Conservation (phyloP, 2,888 invertebrate genomes). For the Xanthorhoe designata region DNA sequence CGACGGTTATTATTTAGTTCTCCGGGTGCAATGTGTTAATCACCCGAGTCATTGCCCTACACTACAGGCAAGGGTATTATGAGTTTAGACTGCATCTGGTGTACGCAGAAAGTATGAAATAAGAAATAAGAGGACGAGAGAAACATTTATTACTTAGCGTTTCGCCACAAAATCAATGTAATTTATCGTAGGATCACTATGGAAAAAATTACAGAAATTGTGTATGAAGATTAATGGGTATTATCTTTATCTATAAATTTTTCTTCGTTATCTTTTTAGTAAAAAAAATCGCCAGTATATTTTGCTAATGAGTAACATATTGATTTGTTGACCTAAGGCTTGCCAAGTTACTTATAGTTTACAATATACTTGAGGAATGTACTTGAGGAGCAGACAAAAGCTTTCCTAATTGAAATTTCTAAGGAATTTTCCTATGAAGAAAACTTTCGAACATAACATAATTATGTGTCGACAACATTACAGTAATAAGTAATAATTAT, state of each 20-base stretch:
- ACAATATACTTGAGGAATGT: no score
- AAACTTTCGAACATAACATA: no score
- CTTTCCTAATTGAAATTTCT: neutral
- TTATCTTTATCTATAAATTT: no score
- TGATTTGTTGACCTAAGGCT: no score
- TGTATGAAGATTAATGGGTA: no score
- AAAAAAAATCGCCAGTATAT: no score
- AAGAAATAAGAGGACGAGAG: neutral
- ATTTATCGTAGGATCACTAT: neutral
- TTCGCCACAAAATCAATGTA: neutral
- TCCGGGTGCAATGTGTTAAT: conserved; percentile 30
- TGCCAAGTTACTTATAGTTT: neutral
- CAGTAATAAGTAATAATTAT: neutral
- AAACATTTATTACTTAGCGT: neutral
- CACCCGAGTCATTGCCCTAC: conserved; percentile 25
- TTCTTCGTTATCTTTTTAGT: no score
- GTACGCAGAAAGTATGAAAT: neutral
- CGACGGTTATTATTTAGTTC: conserved; percentile 35
- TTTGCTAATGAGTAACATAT: no score
- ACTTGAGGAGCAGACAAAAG: neutral
- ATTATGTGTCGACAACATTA: neutral
- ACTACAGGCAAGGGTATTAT: conserved; percentile 6
- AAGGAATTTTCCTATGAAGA: no score
- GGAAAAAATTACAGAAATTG: no score
- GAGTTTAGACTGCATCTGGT: conserved; percentile 7